Evolutionary conservation across 2,888 invertebrate species (phyloP).

Genomic region (Cynaeus angustus): DNA sequence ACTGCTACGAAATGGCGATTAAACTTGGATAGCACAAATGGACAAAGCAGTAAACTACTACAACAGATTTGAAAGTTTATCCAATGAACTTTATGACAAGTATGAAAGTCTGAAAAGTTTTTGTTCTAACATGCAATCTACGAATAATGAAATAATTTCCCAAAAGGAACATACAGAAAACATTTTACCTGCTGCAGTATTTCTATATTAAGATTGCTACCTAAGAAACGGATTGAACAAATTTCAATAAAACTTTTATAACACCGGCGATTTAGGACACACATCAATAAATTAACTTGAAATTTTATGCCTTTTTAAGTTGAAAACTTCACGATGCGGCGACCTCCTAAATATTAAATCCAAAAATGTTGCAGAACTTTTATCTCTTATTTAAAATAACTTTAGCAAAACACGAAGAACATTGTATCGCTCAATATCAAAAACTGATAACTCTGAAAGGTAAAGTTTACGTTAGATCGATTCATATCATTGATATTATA

Average conservation of each 20-base stretch:
- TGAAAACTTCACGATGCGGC: neutral
- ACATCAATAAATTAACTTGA: neutral
- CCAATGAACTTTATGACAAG: constrained; percentile 29
- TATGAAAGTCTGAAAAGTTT: constrained; percentile 27
- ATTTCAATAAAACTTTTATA: neutral
- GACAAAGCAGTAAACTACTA: constrained; percentile 40
- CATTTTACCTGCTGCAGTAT: constrained; percentile 16
- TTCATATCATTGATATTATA: too few species aligned
- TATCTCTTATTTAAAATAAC: neutral
- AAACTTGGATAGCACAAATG: constrained; percentile 43
- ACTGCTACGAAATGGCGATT: constrained; percentile 40
- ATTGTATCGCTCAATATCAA: neutral
- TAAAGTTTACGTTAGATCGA: too few species aligned
- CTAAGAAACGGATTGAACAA: neutral
- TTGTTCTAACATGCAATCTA: constrained; percentile 22
- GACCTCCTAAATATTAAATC: too few species aligned
- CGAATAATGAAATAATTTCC: constrained; percentile 36
- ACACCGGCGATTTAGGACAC: neutral
- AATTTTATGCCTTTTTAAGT: neutral
- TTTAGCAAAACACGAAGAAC: neutral
- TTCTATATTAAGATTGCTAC: neutral
- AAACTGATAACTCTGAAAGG: neutral
- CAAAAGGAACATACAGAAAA: constrained; percentile 18
- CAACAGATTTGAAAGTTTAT: constrained; percentile 38
- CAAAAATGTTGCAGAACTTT: neutral